Conservation (phyloP, 2,113 vertebrate species). For the Lepus timidus region DNA sequence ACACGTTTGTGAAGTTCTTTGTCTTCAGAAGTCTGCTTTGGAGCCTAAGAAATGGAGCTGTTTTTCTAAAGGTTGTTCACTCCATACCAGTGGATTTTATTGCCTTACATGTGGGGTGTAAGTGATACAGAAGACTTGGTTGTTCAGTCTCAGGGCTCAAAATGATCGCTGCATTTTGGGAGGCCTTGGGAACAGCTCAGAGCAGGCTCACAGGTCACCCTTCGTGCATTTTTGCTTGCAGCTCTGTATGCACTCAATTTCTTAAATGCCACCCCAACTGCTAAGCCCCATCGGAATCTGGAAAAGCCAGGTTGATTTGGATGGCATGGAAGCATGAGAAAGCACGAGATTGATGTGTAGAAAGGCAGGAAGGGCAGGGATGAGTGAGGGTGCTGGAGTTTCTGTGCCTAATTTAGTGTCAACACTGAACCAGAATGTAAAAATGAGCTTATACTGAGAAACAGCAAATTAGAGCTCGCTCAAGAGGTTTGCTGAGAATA, state of each 20-base stretch:
- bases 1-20: background rate
- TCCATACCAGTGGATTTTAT: background rate
- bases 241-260: conserved; percentile 20
- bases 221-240: background rate
- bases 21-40: background rate
- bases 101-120: background rate
- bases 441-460: conserved; percentile 30
- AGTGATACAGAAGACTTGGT: background rate
- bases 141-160: background rate
- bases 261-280: background rate
- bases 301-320: background rate
- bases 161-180: background rate
- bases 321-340: background rate
- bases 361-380: background rate
- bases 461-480: background rate
- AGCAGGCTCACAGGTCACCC: background rate
- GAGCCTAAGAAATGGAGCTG: background rate
- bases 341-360: background rate
- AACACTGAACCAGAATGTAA: background rate
- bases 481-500: conserved; percentile 56
- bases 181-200: background rate
- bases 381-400: too few species aligned
- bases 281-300: background rate
- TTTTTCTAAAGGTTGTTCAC: background rate
- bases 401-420: background rate